A percentile compares a stretch with the other conserved stretches of the same genome.
Conservation (phyloP, 2,797 vertebrate species). For the Molothrus aeneus region DNA sequence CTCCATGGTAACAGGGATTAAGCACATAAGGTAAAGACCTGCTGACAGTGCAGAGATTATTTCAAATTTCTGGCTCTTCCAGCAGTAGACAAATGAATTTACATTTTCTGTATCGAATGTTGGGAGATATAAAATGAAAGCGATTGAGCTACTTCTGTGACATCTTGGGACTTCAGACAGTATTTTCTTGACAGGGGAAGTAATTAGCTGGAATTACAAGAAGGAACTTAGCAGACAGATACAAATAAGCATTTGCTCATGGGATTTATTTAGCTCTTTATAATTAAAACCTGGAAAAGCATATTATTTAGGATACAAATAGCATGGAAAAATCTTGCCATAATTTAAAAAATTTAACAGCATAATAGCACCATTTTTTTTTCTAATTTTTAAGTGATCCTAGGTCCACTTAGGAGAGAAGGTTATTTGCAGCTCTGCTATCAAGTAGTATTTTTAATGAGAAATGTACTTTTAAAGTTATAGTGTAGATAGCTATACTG, state of each 20-base stretch:
- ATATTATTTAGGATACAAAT: slow-evolving; percentile 26
- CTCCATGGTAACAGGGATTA: slow-evolving; percentile 55
- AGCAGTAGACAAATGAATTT: slow-evolving; percentile 33
- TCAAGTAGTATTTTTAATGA: not conserved
- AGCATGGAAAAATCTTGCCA: not conserved
- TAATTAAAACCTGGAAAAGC: slow-evolving; percentile 53
- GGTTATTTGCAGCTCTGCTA: not conserved
- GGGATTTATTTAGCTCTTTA: slow-evolving; percentile 13
- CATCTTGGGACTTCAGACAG: slow-evolving; percentile 22
- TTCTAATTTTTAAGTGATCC: not conserved
- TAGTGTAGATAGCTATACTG: not conserved
- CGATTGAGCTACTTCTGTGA: not conserved
- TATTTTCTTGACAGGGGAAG: slow-evolving; percentile 59
- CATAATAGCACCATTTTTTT: not conserved
- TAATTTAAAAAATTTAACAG: not conserved
- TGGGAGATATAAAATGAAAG: slow-evolving; percentile 14
- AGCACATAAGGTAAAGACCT: slow-evolving; percentile 40
- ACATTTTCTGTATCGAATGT: not conserved
- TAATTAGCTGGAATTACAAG: slow-evolving; percentile 64
- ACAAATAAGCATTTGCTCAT: slow-evolving; percentile 2
- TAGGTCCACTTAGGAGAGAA: not conserved
- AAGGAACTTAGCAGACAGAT: slow-evolving; percentile 42
- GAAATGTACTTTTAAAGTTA: not conserved
- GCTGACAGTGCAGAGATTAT: slow-evolving; percentile 49
- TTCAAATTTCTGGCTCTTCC: slow-evolving; percentile 52